Evolutionary conservation across 2,797 vertebrate genomes (phyloP), one percentile per base, ranked within the genome.

Genomic region (Melanotaenia boesemani): DNA sequence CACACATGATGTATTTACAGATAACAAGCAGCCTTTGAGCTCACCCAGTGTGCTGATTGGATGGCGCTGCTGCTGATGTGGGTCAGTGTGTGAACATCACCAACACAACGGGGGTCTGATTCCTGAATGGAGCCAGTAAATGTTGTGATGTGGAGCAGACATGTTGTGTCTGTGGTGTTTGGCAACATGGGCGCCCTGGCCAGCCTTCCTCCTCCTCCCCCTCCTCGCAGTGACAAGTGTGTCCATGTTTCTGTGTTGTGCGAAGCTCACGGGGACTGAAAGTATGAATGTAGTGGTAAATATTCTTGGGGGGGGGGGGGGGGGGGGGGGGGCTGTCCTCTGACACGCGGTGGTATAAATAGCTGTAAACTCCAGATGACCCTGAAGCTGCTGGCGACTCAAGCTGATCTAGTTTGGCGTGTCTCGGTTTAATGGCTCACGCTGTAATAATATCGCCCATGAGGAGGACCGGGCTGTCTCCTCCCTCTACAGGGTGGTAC

Each of bases 361-460:
- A 92, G 84, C 76, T 0, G 5, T 89, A 77, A 91, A 92, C 92
- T 92, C 76, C 24, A 32, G 57, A 59, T 87, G 91, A 92, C 88
- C 92, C 61, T 4, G 1, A n/a, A 48, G 87, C 83, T 72, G 64
- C 70, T 6, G 56, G 81, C 69, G 62, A 79, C 54, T 83, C 84
- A 67, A 79, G 72, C 81, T 86, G 81, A 90, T 84, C 78, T 84
- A 63, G 73, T 79, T 73, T 83, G 85, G 64, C 66, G 41, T 79
- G 56, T 83, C 79, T 78, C 12, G 61, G 72, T 80, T 73, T 64
- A 75, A 24, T 50, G 72, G 75, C 69, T 81, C 70, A 20, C 63
- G 15, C 75, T 50, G 66, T 74, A 83, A 87, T 85, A 77, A 83
- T 86, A 89, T 88, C 69, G 20, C 48, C 78, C 73, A 75, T 72